phyloP scores from a whole-genome alignment of 2,888 invertebrate species.

The Lasioglossum vierecki region DNA sequence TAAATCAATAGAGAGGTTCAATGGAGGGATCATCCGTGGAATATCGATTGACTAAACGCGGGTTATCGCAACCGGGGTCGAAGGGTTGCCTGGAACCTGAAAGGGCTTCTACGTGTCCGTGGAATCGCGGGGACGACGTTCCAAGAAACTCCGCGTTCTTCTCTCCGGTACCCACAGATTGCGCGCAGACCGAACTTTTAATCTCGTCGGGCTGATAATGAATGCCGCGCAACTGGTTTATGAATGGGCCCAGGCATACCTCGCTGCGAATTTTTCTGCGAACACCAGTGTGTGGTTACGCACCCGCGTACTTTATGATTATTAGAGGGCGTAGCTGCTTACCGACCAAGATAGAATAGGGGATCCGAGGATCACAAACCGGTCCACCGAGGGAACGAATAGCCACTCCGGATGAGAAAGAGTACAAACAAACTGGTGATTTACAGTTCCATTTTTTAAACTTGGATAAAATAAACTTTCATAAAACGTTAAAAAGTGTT shows the following conservation, averaged over 20 bases:
- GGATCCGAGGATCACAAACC: neutral
- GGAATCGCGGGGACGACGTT: slow-evolving; percentile 9
- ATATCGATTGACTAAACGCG: slow-evolving; percentile 45
- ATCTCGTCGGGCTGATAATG: slow-evolving; percentile 76
- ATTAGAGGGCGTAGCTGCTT: slow-evolving; percentile 77
- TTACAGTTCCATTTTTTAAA: neutral
- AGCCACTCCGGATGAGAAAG: neutral
- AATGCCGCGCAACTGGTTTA: slow-evolving; percentile 79
- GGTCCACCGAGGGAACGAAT: neutral
- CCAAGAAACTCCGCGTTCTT: slow-evolving; percentile 66
- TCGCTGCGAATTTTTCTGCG: slow-evolving; percentile 69
- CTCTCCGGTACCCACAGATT: slow-evolving; percentile 42
- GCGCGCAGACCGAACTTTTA: slow-evolving; percentile 70
- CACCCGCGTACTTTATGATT: slow-evolving; percentile 77
- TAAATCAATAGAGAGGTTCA: slow-evolving; percentile 30
- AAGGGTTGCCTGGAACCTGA: slow-evolving; percentile 47
- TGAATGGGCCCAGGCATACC: slow-evolving; percentile 76
- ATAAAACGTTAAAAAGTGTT: rapidly evolving
- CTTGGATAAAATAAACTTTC: neutral
- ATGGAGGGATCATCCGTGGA: slow-evolving; percentile 30
- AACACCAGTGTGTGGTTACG: slow-evolving; percentile 68
- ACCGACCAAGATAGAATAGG: slow-evolving; percentile 27
- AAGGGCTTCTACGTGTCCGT: slow-evolving; percentile 32
- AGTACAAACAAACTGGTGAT: neutral
- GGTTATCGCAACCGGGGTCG: slow-evolving; percentile 30